These are phyloP conservation scores for Trimorus sp. DNA, from an alignment of 2,888 invertebrate species.

Conservation along the genomic window DNA sequence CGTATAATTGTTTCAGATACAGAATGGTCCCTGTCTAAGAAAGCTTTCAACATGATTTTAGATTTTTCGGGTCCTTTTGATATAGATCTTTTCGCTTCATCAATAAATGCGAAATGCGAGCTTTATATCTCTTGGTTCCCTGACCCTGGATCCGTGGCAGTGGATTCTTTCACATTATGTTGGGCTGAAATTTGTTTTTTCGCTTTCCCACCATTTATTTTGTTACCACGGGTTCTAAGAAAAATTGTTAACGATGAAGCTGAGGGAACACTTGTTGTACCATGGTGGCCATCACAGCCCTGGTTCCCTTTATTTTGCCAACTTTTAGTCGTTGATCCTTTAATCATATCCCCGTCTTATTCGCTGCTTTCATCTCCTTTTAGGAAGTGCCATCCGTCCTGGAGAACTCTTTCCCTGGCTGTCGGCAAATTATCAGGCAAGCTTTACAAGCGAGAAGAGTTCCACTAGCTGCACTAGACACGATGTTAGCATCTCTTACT, in stretches of 20 bases:
- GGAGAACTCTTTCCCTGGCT: conserved; percentile 71
- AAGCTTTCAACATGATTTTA: neutral
- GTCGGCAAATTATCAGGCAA: conserved; percentile 70
- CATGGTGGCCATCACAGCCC: conserved; percentile 71
- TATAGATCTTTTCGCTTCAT: conserved; percentile 27
- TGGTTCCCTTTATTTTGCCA: conserved; percentile 72
- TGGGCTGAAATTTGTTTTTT: conserved; percentile 30
- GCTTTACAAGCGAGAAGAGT: conserved; percentile 28
- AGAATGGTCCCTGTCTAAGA: conserved; percentile 60
- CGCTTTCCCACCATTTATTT: conserved; percentile 64
- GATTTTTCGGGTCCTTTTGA: conserved; percentile 15
- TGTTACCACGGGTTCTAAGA: conserved; percentile 68
- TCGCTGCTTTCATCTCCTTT: conserved; percentile 67
- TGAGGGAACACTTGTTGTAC: conserved; percentile 71
- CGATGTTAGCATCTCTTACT: conserved; percentile 50
- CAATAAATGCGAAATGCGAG: conserved; percentile 36
- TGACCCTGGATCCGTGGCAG: conserved; percentile 23
- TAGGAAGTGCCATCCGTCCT: conserved; percentile 68
- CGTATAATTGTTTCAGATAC: conserved; percentile 60
- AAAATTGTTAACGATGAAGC: conserved; percentile 73
- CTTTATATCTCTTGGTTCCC: conserved; percentile 36
- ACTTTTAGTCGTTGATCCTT: conserved; percentile 36
- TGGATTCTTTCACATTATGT: conserved; percentile 38
- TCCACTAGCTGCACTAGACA: conserved; percentile 1
- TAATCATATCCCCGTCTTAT: conserved; percentile 27